These are phyloP conservation scores for Serilophus lunatus DNA, from an alignment of 2,113 vertebrate species.

Conservation along the genomic window DNA sequence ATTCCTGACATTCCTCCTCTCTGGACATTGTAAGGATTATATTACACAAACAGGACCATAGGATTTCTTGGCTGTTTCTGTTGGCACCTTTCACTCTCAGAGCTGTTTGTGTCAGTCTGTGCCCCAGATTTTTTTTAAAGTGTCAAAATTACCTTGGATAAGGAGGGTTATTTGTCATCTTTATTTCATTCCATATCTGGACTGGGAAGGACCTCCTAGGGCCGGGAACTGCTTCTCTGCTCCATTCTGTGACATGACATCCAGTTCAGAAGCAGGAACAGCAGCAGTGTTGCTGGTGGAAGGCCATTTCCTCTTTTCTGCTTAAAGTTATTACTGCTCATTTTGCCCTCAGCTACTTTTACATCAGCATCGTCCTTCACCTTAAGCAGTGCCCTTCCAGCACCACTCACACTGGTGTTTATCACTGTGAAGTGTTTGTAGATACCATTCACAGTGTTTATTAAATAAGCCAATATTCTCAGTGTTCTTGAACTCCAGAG, in stretches of 20 bases:
- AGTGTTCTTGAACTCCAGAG: background rate
- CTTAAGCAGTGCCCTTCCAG: background rate
- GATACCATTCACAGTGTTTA: background rate
- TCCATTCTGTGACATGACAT: background rate
- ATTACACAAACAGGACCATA: background rate
- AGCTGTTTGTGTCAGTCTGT: background rate
- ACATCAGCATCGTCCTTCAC: background rate
- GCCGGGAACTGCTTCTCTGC: background rate
- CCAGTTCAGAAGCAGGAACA: background rate
- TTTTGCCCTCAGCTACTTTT: background rate
- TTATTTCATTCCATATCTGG: background rate
- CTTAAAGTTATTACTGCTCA: background rate
- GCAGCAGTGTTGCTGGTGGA: background rate
- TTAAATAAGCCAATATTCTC: background rate
- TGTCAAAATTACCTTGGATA: background rate
- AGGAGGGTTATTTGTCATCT: background rate
- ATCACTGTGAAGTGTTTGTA: background rate
- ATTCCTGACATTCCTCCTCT: background rate
- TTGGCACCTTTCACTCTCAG: background rate
- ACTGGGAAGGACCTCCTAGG: background rate
- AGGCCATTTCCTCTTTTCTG: background rate
- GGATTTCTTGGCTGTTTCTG: background rate
- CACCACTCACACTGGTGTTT: background rate
- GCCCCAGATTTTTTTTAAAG: background rate
- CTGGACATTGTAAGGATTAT: rapidly evolving